phyloP scores from a whole-genome alignment of 2,113 vertebrate genomes.

The Chaetura pelagica region DNA sequence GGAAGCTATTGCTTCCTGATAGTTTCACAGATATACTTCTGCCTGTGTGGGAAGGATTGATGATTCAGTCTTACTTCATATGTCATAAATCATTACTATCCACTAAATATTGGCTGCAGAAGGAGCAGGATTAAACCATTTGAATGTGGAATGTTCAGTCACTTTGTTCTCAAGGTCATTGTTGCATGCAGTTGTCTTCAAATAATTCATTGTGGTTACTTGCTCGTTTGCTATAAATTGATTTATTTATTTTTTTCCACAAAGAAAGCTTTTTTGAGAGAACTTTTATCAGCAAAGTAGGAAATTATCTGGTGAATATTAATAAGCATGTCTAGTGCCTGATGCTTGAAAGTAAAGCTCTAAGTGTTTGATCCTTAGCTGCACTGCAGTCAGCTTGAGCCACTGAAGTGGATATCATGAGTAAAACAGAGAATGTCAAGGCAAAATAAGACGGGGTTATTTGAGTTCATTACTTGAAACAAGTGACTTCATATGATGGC shows the following conservation, averaged over 20 bases:
- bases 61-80: background rate
- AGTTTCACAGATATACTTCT: background rate
- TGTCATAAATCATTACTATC: background rate
- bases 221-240: background rate
- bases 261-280: slow-evolving; percentile 32
- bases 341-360: slow-evolving; percentile 15
- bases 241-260: background rate
- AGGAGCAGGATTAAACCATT: slow-evolving; percentile 10
- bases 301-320: slow-evolving; percentile 56
- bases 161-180: slow-evolving; percentile 49
- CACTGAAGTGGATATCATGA: background rate
- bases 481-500: background rate
- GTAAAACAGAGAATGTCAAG: background rate
- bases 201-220: slow-evolving; percentile 48
- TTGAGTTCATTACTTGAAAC: background rate
- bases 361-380: slow-evolving; percentile 58
- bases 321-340: slow-evolving; percentile 13
- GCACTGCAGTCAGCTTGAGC: slow-evolving; percentile 3
- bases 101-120: background rate
- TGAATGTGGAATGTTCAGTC: slow-evolving; percentile 18
- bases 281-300: slow-evolving; percentile 33
- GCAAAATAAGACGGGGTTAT: background rate
- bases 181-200: slow-evolving; percentile 26
- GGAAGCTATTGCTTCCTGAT: background rate
- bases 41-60: background rate